Base-by-base conservation (phyloP, 2,113 vertebrate species). In the Echinops telfairi region DNA sequence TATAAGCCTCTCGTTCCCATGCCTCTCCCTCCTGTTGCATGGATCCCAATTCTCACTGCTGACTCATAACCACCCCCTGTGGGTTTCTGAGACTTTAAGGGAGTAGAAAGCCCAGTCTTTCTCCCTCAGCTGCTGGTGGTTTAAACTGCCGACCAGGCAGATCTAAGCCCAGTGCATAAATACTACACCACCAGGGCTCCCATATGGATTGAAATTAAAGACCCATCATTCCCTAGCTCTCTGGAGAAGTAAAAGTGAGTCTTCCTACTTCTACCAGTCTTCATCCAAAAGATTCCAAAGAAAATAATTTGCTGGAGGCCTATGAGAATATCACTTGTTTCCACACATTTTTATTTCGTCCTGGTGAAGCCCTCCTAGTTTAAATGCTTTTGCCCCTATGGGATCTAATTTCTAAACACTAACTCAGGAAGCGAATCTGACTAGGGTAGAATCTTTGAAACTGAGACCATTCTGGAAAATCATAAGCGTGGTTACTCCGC, bases 381-480 rank as follows among this genome's bases (percentile, higher is more conserved):
- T 86, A 95, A 89, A 91, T 7, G n/a, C 40, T 36, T 60, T 86
- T 53, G 81, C 22, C 70, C 60, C 22, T 23, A 73, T 47, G 16
- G 89, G 31, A 88, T 53, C 47, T 92, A 81, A 93, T 64, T 94
- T 88, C 57, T 88, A 93, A 91, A 43, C 11, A 31, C 64, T 68
- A 93, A 95, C 88, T 29, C 53, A 92, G 75, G 19, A 92, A 93
- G 27, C 43, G 79, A 82, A 88, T 79, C 53, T 90, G 31, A 92
- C 31, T 62, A 62, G 60, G 89, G 58, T 2, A 92, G 29, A 82
- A 92, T 62, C 33, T 84, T 79, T 92, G 60, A 91, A 95, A 89
- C n/a, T 77, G 40, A 96, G 33, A 89, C 23, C 1, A 89, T 92
- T 40, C 70, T 92, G 89, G 76, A 79, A 95, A 92, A 86, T 15